Evolutionary conservation across 2,113 vertebrate species (phyloP), one percentile per base, ranked within the genome.

Genomic region (Phoenicopterus ruber): DNA sequence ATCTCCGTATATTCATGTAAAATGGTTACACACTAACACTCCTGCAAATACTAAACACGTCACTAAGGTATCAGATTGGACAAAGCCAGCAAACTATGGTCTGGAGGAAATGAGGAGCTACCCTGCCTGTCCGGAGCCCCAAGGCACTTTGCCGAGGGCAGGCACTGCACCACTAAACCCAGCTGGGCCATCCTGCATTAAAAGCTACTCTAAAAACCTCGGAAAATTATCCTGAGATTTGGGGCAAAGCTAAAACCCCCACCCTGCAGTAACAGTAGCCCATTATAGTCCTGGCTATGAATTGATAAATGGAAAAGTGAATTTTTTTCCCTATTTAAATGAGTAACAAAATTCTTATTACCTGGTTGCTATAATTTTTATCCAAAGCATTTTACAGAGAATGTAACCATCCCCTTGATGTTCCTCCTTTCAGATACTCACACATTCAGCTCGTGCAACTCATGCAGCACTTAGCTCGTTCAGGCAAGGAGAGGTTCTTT

Each of bases 1-100:
- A 31, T 57, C 22, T 77, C 55, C 4, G 2, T 50, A 31, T 40
- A 61, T 70, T 77, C 7, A 8, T 52, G 34, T 19, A 46, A 86
- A 92, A 65, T 13, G 1, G 2, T 70, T 63, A 40, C 0, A 0
- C 34, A 28, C 11, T 58, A 50, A 1, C 7, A 69, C 5, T 62
- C 12, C 21, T 73, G 25, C 59, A 61, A 91, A 70, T 54, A 50
- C 17, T 70, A 34, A 83, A 59, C 6, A 69, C 2, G 4, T 49
- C 18, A 84, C 22, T 74, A 28, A 62, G 8, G 3, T 49, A 20
- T 61, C 47, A 58, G 18, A 40, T 13, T 70, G 42, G 34, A 40
- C 14, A 74, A 69, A 62, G 28, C 2, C 31, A 61, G 36, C 5
- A 58, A 65, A 55, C 11, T 46, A 17, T 5, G 3, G 3, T 6